Conservation (phyloP, 1,140 invertebrate species). For the Rhynchophorus ferrugineus region DNA sequence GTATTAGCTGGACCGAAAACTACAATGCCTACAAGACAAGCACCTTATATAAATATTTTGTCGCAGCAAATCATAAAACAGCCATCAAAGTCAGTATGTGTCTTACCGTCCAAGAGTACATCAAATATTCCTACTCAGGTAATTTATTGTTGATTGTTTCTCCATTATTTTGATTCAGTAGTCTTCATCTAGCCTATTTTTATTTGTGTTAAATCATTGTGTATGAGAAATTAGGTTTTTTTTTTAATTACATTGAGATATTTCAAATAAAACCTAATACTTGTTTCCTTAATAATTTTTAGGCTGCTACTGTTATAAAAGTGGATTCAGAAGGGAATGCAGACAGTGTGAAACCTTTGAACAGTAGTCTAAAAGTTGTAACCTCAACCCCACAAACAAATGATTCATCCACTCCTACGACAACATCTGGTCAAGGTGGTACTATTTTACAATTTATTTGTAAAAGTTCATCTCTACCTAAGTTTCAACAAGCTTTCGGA, state of each 20-base stretch:
- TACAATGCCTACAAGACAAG: slow-evolving; percentile 18
- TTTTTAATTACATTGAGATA: too few species aligned
- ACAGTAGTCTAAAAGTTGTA: slow-evolving; percentile 18
- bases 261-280: too few species aligned
- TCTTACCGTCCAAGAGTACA: not conserved
- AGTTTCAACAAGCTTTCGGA: slow-evolving; percentile 73
- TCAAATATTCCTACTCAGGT: not conserved
- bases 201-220: too few species aligned
- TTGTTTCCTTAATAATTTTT: too few species aligned
- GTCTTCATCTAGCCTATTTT: too few species aligned
- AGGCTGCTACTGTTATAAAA: slow-evolving; percentile 16
- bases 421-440: slow-evolving; percentile 26
- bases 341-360: slow-evolving; percentile 12
- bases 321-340: slow-evolving; percentile 10
- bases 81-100: not conserved
- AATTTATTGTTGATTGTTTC: too few species aligned
- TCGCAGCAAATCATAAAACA: slow-evolving; percentile 35
- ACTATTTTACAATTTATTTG: slow-evolving; percentile 47
- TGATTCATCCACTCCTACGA: slow-evolving; percentile 10
- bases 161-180: too few species aligned
- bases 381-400: slow-evolving; percentile 16
- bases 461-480: slow-evolving; percentile 54
- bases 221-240: too few species aligned
- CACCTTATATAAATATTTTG: slow-evolving; percentile 36
- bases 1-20: slow-evolving; percentile 24